Evolutionary conservation across 2,797 vertebrate species (phyloP).

Genomic region (Sebastes variabilis): DNA sequence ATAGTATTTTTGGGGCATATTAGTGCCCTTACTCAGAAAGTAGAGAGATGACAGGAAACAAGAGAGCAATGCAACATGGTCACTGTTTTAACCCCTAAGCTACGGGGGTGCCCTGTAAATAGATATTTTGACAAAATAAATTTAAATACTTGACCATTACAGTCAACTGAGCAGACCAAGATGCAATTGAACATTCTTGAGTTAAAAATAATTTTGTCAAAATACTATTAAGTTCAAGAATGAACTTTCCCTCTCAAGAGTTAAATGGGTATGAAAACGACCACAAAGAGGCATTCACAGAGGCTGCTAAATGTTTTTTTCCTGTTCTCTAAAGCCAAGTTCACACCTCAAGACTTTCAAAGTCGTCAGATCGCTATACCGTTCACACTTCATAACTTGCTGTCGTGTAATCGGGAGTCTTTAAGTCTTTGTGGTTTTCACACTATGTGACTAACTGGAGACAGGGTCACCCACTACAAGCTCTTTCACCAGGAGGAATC

Average conservation of each 20-base stretch:
- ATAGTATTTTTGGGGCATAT: background rate
- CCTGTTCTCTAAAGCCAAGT: background rate
- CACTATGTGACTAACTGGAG: no score
- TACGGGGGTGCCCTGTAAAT: background rate
- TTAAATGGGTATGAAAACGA: background rate
- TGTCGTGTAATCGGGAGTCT: no score
- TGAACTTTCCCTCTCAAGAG: background rate
- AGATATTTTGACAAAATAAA: background rate
- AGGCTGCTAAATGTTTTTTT: background rate
- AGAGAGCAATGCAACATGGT: background rate
- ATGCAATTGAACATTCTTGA: background rate
- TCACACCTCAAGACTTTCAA: no score
- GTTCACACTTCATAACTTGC: no score
- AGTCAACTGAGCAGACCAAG: background rate
- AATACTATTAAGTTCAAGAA: background rate
- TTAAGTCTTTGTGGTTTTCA: no score
- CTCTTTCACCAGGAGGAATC: no score
- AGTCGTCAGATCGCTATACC: no score
- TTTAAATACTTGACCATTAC: background rate
- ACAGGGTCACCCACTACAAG: no score
- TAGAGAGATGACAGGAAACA: background rate
- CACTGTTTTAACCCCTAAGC: background rate
- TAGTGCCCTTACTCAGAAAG: background rate
- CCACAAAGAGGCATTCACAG: background rate
- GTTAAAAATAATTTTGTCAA: background rate